Conservation (phyloP, 37 sponge, comb jelly and placozoan species). For the Cladorhizidae sp. region DNA sequence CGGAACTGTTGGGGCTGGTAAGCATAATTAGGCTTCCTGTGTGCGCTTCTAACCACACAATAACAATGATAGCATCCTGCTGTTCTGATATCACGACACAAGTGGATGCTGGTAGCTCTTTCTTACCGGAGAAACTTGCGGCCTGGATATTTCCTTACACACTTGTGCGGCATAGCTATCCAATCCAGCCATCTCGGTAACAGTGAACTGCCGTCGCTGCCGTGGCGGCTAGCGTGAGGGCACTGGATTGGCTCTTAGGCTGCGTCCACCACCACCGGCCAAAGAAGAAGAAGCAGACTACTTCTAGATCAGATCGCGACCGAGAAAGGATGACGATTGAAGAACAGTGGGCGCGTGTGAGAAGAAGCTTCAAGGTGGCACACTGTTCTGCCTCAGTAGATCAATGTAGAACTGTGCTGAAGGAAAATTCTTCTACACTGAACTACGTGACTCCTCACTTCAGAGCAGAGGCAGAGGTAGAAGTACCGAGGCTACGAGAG, state of each 20-base stretch:
- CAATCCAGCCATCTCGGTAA: background rate
- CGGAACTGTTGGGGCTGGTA: no score
- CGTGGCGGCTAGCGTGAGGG: slow-evolving; percentile 7
- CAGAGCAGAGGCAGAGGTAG: slow-evolving; percentile 79
- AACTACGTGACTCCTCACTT: slow-evolving; percentile 92
- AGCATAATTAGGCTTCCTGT: no score
- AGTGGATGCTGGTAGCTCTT: background rate
- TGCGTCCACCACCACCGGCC: slow-evolving; percentile 20
- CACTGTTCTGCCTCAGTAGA: slow-evolving; percentile 64
- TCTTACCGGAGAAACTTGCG: background rate
- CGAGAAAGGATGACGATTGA: slow-evolving; percentile 56
- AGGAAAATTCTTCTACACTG: slow-evolving; percentile 68
- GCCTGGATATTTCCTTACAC: slow-evolving; percentile 1
- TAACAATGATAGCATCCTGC: background rate
- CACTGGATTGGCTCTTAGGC: slow-evolving; percentile 24
- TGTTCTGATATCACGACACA: no score
- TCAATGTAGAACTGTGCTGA: slow-evolving; percentile 46
- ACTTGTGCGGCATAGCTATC: background rate
- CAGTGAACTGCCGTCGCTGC: no score
- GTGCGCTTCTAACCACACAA: background rate
- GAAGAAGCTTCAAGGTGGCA: slow-evolving; percentile 41
- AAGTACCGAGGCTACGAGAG: slow-evolving; percentile 60
- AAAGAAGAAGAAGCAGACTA: background rate
- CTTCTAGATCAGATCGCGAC: background rate
- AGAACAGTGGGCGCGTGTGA: background rate